A percentile compares a stretch with the other conserved stretches of the same genome.
Evolutionary conservation across 2,797 vertebrate genomes (phyloP).

Genomic region (Eidolon dupreanum): DNA sequence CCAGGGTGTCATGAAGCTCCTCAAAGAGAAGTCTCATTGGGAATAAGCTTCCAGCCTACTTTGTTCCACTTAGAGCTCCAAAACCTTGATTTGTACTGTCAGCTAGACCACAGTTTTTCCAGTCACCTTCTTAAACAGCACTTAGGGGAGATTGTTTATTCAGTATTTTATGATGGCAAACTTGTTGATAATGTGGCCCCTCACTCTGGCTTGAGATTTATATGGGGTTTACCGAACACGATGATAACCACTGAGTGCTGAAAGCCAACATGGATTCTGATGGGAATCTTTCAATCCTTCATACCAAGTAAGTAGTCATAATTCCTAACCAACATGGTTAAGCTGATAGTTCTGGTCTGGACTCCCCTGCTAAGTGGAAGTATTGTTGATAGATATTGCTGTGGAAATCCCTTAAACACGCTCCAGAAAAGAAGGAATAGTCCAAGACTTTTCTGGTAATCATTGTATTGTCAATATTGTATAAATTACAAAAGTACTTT

Average conservation of each 20-base stretch:
- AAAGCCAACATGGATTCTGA: neutral
- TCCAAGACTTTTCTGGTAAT: neutral
- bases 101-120: neutral
- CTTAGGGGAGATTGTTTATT: neutral
- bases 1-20: neutral
- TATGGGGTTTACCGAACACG: neutral
- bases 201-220: neutral
- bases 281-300: neutral
- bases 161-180: neutral
- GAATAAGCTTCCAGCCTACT: neutral
- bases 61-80: neutral
- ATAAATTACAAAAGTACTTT: neutral
- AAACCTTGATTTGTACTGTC: neutral
- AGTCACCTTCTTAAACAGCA: neutral
- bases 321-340: neutral
- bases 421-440: neutral
- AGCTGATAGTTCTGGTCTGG: neutral
- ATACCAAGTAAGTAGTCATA: neutral
- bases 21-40: neutral
- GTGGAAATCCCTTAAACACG: neutral
- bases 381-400: neutral
- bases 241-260: neutral
- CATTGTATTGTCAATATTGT: neutral
- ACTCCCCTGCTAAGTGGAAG: accelerated
- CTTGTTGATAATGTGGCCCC: neutral